Conservation (phyloP, 2,113 vertebrate species). For the Hiodon alosoides region DNA sequence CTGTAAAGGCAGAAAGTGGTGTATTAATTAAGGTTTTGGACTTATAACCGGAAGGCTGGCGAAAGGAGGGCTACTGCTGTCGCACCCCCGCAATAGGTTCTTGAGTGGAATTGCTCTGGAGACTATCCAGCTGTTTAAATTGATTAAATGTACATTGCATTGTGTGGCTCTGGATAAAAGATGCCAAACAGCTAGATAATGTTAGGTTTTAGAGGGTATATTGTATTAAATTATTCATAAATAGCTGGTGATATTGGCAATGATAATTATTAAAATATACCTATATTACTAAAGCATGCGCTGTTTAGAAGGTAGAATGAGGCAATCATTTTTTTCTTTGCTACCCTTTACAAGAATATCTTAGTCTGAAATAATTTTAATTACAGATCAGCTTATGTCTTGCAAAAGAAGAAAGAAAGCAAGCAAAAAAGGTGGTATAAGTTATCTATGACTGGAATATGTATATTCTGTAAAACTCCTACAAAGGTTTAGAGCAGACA, state of each 20-base stretch:
- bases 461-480: background rate
- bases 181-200: too few species aligned
- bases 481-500: conserved; percentile 45
- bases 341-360: background rate
- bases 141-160: too few species aligned
- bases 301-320: background rate
- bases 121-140: too few species aligned
- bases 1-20: too few species aligned
- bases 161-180: too few species aligned
- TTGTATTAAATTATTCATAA: background rate
- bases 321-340: background rate
- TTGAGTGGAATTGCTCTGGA: too few species aligned
- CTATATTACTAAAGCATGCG: background rate
- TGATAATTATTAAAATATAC: background rate
- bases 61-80: too few species aligned
- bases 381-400: background rate
- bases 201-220: too few species aligned
- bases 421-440: background rate
- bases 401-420: conserved; percentile 7
- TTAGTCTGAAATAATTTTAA: background rate
- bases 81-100: too few species aligned
- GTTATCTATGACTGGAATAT: background rate
- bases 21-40: too few species aligned
- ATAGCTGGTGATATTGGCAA: background rate
- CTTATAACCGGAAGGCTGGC: too few species aligned